Evolutionary conservation across 1,140 invertebrate species (phyloP).

Genomic region (Zeugodacus cucurbitae): DNA sequence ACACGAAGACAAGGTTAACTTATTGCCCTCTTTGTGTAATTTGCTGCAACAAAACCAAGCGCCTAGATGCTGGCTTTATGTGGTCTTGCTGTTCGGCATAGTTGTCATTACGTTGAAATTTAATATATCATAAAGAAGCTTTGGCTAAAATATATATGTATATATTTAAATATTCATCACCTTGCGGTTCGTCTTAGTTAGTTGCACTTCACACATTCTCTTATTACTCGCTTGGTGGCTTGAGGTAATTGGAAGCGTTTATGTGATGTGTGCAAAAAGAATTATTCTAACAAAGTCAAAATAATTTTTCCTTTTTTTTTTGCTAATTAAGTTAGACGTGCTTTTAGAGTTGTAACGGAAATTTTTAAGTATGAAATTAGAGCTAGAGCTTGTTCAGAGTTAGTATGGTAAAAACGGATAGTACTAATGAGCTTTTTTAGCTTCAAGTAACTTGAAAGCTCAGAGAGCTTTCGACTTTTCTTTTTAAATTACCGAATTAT

Average conservation of each 20-base stretch:
- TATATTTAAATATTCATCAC: background rate
- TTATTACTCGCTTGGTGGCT: background rate
- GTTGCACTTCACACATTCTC: background rate
- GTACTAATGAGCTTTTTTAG: no score
- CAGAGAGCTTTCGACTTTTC: no score
- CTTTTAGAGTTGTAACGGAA: background rate
- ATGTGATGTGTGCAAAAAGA: background rate
- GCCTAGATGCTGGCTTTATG: background rate
- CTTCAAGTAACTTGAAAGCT: no score
- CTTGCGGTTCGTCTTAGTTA: background rate
- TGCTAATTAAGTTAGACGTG: no score
- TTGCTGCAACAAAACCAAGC: background rate
- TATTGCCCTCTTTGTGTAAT: background rate
- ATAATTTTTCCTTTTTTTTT: no score
- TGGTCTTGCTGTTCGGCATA: background rate
- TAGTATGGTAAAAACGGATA: no score
- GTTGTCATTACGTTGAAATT: background rate
- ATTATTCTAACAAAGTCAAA: background rate
- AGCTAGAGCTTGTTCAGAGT: background rate
- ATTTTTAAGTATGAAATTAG: background rate
- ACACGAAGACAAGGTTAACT: background rate
- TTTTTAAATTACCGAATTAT: no score
- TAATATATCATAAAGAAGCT: background rate
- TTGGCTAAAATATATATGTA: background rate
- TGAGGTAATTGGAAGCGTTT: background rate